phyloP scores from a whole-genome alignment of 2,888 invertebrate species.

The Omphaloscelis lunosa region DNA sequence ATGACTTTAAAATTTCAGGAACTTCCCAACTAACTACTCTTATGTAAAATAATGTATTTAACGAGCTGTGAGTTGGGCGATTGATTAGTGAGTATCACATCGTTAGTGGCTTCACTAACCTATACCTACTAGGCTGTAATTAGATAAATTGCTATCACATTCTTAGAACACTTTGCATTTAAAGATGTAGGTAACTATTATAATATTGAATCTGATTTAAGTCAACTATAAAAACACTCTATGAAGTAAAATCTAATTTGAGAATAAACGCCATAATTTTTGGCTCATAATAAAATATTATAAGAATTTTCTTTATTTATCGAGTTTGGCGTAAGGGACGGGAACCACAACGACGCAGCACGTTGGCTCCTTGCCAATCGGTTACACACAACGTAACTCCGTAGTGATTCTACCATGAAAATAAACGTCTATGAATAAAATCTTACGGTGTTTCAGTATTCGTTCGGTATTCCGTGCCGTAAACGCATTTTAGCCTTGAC shows the following conservation, averaged over 20 bases:
- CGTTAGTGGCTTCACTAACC: not conserved
- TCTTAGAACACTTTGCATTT: not conserved
- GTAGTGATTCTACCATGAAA: conserved; percentile 80
- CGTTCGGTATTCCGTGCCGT: conserved; percentile 65
- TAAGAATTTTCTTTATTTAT: not conserved
- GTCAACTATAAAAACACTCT: too few relatives aligned
- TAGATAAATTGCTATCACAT: not conserved
- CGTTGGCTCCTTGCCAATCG: conserved; percentile 81
- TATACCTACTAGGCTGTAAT: not conserved
- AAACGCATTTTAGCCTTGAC: conserved; percentile 61
- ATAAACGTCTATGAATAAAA: conserved; percentile 89
- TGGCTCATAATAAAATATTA: not conserved
- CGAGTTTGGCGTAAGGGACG: conserved; percentile 30
- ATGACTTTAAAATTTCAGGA: too few relatives aligned
- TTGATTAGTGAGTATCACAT: not conserved
- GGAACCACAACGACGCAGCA: conserved; percentile 34
- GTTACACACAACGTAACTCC: conserved; percentile 75
- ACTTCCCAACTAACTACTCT: too few relatives aligned
- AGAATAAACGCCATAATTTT: not conserved
- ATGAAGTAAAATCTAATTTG: conserved; percentile 4
- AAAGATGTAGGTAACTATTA: not conserved
- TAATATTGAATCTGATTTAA: not conserved
- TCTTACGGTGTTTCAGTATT: conserved; percentile 76
- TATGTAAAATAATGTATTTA: not conserved
- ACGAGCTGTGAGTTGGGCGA: not conserved